Evolutionary conservation across 2,888 invertebrate species (phyloP), one percentile per base, ranked within the genome.

Genomic region (Cantharis rustica): DNA sequence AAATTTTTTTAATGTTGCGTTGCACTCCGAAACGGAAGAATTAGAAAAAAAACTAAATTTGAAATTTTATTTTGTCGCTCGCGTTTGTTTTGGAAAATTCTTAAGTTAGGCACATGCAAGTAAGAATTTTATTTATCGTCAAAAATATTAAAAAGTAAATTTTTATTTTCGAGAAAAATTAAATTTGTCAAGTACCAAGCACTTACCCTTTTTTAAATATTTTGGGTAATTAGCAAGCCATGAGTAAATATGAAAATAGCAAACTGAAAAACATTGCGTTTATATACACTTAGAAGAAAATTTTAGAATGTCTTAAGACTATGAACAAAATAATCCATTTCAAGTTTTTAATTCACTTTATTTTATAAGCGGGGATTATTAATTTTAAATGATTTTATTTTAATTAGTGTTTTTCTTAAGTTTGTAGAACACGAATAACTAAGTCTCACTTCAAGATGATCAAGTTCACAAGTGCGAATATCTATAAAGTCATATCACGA

Each of bases 271-370:
- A 66, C 64, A 66, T 66, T 66, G 17, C 64, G 64, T 66, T 66
- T 66, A 16, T 66, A 7, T 66, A 23, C 61, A 61, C 71, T 61
- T 17, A 71, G 15, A 47, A 31, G 47, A n/a, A 66, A 72, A 66
- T 64, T 16, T 16, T 47, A 64, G 68, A 66, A 27, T 81, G 80
- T 80, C 81, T 81, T 80, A 77, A 47, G 72, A 73, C 72, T 72
- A 80, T 75, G 75, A 76, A 77, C 16, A 73, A 76, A 75, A 72
- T 80, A 79, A 81, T 81, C 81, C 81, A 79, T 81, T 61, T 75
- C 62, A 76, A 77, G 78, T 77, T 76, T 68, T 64, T 75, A 77
- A 68, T 68, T 66, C 81, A 80, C 81, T 78, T 77, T 75, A 77
- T 71, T 70, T 80, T 79, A 79, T 72, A 79, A 78, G 80, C 76